Base-by-base conservation (phyloP, 2,797 vertebrate species). In the Acomys russatus region DNA sequence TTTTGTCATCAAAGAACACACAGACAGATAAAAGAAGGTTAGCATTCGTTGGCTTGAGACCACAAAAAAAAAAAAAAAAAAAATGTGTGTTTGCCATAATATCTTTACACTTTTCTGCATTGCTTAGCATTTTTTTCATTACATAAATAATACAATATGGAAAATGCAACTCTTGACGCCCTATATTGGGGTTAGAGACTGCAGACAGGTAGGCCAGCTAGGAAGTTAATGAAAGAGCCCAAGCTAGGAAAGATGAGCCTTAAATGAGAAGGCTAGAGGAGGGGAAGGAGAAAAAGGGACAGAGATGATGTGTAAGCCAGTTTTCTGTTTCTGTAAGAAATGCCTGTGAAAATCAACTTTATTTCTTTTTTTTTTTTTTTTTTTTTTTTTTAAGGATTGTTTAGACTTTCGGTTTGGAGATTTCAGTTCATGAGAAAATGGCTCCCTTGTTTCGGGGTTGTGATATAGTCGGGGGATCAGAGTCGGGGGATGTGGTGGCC, bases 31-130 rank as follows among this genome's bases (percentile, higher is more conserved):
- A 66, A 88, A 90, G 18, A 89, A 93, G 56, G 18, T 82, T 86
- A 80, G 54, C 68, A 61, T 77, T 56, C 88, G 56, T 77, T 79
- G 35, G 86, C 71, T 83, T 84, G 51, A 35, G 82, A 54, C 51
- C n/a, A 14, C 79, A 4, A 44, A 95, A 96, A 76, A 96, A 95
- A 76, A 38, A 4, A 44, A 95, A 96, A 76, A 96, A 95, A 76
- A 38, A 78, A 63, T 56, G 9, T 6, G 0, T 56, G 6, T 73
- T 71, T 15, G 0, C 51, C 79, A 15, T 89, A 35, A n/a, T 74
- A 90, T 70, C 68, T 33, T 68, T 49, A 4, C 7, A 44, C 10
- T 68, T 96, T 76, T 94, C 61, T 95, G 2, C 30, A 64, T 66
- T 59, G 44, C 74, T 78, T 85, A 93, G 44, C 15, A 54, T 85